A percentile compares a stretch with the other conserved stretches of the same genome.
These are phyloP conservation scores for Caenorhabditis plicata DNA, from an alignment of 2,888 invertebrate genomes.

Conservation along the genomic window DNA sequence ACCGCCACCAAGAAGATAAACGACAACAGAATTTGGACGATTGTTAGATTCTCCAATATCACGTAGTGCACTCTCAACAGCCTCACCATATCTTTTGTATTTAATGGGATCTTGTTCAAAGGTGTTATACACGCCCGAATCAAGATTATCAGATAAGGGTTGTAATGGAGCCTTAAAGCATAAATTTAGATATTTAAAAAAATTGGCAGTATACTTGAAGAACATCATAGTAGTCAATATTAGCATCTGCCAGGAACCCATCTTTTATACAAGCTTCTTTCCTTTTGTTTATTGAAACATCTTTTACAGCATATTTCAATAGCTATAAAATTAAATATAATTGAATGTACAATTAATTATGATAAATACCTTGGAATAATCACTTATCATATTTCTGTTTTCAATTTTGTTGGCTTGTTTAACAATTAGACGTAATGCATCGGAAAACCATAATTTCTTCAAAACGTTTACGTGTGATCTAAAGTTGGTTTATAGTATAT, in stretches of 20 bases:
- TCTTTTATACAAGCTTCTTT: not conserved
- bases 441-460: conserved; percentile 39
- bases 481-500: not conserved
- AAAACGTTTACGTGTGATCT: conserved; percentile 30
- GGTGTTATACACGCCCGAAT: conserved; percentile 91
- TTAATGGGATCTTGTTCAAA: conserved; percentile 97
- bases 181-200: no score
- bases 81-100: conserved; percentile 70
- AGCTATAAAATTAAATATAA: conserved; percentile 5
- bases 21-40: conserved; percentile 66
- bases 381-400: not conserved
- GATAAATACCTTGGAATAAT: conserved; percentile 1
- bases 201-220: conserved; percentile 33
- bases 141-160: conserved; percentile 91
- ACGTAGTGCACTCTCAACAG: conserved; percentile 35
- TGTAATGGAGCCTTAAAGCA: conserved; percentile 75
- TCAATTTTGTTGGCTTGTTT: not conserved
- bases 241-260: conserved; percentile 14
- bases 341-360: not conserved
- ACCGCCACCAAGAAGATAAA: conserved; percentile 91
- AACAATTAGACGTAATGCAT: conserved; percentile 25
- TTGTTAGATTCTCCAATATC: not conserved
- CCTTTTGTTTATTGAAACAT: conserved; percentile 3
- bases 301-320: conserved; percentile 15
- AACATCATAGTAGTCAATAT: conserved; percentile 41